Base-by-base conservation (phyloP, 2,888 invertebrate genomes). In the Lasius platythorax region DNA sequence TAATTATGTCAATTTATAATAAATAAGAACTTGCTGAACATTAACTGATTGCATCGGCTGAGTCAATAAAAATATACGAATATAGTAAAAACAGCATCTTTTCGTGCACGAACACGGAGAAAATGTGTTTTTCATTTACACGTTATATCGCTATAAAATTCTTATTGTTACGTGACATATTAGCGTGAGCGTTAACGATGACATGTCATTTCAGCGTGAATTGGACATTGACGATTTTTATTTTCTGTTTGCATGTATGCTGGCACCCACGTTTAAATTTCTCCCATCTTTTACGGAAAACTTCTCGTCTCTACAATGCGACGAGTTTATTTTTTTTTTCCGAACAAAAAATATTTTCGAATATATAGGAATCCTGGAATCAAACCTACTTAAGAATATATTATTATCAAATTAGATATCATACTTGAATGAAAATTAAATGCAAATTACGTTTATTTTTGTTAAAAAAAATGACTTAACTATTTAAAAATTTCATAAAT, bases 141-240 rank as follows among this genome's bases (percentile, higher is more conserved):
- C 28, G 74, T 75, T 64, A 68, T 37, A 50, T 68, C 68, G n/a
- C 64, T 63, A 82, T 66, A 64, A 82, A 85, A 85, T 82, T 82
- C 56, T 75, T 53, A 61, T 68, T 82, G 56, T 68, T 72, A 33
- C 33, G 40, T 56, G 53, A 63, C 73, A 67, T 33, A 70, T 46
- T 66, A 53, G 28, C 40, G 40, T 23, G 64, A 4, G 30, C 40
- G 64, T 66, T 82, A 66, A 75, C 73, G 50, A 33, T 40, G 63
- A 74, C 82, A 76, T 40, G 64, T 64, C 43, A 53, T 64, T 75
- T 82, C 64, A 82, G n/a, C 43, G 64, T 15, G 18, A 82, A 75
- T 76, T 64, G 76, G 56, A 64, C 64, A 66, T 66, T 82, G 66
- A 76, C 28, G 82, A 82, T 76, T 76, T 30, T 43, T 76, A 64